A percentile compares a stretch with the other conserved stretches of the same genome.
Conservation (phyloP, 2,113 vertebrate species). For the Nannobrachium achirus region DNA sequence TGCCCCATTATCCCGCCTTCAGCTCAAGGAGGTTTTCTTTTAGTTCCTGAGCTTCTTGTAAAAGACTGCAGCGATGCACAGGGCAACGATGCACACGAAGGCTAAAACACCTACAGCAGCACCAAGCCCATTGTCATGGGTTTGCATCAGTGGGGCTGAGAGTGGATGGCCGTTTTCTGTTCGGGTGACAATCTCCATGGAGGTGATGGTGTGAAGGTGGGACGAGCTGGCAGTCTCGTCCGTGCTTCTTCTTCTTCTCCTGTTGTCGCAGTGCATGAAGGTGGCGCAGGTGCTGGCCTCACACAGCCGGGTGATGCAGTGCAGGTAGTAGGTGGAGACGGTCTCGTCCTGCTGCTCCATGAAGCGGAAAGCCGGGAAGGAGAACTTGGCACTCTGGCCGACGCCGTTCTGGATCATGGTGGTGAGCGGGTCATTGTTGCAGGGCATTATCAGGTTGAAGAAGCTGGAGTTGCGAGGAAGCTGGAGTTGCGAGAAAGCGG, state of each 20-base stretch:
- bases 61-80: constrained; percentile 62
- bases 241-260: constrained; percentile 42
- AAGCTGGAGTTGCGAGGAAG: no score
- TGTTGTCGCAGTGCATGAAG: constrained; percentile 72
- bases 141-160: no score
- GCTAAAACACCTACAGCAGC: constrained; percentile 73
- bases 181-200: constrained; percentile 68
- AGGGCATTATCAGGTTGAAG: no score
- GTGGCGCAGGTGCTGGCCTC: constrained; percentile 70
- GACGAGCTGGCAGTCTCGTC: constrained; percentile 28
- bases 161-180: constrained; percentile 35
- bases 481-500: no score
- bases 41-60: constrained; percentile 64
- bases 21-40: constrained; percentile 4
- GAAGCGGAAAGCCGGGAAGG: no score
- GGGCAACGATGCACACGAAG: constrained; percentile 57
- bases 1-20: constrained; percentile 3
- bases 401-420: no score
- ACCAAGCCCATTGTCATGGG: constrained; percentile 55
- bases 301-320: no score
- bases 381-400: no score
- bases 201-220: constrained; percentile 64
- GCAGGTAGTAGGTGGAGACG: no score
- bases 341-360: no score
- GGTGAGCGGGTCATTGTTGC: no score